Conservation (phyloP, 1,140 invertebrate genomes). For the Adelges cooleyi region DNA sequence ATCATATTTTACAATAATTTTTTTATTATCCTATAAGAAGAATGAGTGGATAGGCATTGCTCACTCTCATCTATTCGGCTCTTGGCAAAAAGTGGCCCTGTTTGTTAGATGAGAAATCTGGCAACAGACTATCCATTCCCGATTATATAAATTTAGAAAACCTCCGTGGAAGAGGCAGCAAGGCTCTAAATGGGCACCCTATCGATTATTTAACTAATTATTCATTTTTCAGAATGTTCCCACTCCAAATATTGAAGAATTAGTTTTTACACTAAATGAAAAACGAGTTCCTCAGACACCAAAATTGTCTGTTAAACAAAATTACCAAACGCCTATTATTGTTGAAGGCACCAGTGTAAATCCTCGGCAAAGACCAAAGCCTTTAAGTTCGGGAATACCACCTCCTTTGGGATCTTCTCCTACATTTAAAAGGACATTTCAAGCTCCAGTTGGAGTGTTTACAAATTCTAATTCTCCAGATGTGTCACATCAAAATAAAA, state of each 20-base stretch:
- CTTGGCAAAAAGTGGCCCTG: too few species aligned
- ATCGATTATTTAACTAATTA: too few species aligned
- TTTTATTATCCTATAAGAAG: too few species aligned
- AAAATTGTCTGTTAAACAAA: constrained; percentile 10
- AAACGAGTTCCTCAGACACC: constrained; percentile 24
- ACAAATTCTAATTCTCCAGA: constrained; percentile 24
- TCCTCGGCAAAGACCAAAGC: constrained; percentile 70
- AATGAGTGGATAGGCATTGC: too few species aligned
- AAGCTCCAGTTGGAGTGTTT: background rate
- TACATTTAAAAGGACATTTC: constrained; percentile 27
- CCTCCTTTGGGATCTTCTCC: constrained; percentile 29
- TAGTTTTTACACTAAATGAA: constrained; percentile 11
- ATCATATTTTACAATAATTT: too few species aligned
- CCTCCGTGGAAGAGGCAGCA: too few species aligned
- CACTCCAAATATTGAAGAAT: constrained; percentile 22
- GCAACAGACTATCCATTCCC: too few species aligned
- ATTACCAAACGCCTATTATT: constrained; percentile 1
- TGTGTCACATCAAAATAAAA: constrained; percentile 10
- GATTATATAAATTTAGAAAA: too few species aligned
- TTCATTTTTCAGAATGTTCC: constrained; percentile 20
- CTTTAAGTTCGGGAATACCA: constrained; percentile 40
- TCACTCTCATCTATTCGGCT: too few species aligned
- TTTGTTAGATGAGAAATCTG: too few species aligned
- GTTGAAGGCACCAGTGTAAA: constrained; percentile 59
- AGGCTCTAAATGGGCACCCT: too few species aligned